Evolutionary conservation across 1,140 invertebrate species (phyloP).

Genomic region (Mamestra configurata): DNA sequence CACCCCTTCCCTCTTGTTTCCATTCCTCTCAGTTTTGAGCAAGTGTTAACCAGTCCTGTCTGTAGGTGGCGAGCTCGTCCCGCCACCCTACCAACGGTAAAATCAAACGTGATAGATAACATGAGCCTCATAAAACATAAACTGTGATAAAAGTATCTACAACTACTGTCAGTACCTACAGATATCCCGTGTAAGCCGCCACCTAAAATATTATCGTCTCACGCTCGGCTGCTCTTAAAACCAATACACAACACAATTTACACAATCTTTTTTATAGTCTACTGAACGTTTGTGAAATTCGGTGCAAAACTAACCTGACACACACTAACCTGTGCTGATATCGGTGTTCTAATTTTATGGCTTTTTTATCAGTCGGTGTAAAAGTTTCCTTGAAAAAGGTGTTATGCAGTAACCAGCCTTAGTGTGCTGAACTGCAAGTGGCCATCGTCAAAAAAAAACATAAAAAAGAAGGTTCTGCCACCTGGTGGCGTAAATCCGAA

Average conservation of each 20-base stretch:
- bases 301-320: constrained; percentile 17
- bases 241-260: constrained; percentile 61
- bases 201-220: constrained; percentile 53
- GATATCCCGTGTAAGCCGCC: neutral
- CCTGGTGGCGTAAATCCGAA: no score
- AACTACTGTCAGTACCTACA: neutral
- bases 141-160: constrained; percentile 3
- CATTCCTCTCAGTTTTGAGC: no score
- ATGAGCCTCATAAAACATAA: neutral
- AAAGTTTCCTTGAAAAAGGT: no score
- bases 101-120: neutral
- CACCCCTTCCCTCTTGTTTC: no score
- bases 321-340: neutral
- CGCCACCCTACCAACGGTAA: no score
- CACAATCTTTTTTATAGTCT: constrained; percentile 60
- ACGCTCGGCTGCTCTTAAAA: constrained; percentile 57
- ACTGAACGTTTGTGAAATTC: constrained; percentile 50
- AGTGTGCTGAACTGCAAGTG: no score
- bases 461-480: no score
- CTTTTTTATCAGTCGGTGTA: neutral
- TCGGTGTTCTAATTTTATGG: neutral
- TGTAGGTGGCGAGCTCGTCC: no score
- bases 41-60: no score
- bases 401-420: no score
- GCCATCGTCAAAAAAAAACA: no score